These are phyloP conservation scores for Acanthisitta chloris DNA, from an alignment of 2,113 vertebrate genomes.

Conservation along the genomic window DNA sequence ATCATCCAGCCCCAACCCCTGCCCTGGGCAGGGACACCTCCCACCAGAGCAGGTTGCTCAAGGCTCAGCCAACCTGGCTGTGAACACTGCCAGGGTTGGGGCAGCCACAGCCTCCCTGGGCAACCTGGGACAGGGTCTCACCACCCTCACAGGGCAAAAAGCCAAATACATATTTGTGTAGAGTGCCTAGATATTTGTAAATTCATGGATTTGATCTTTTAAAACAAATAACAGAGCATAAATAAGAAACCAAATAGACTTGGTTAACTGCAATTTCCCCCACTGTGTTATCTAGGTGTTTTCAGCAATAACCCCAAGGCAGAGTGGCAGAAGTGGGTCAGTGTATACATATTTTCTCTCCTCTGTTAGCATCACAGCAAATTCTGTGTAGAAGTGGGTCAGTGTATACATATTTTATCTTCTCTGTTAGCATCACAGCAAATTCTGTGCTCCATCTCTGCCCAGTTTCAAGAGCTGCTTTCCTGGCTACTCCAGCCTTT, in stretches of 20 bases:
- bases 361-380: background rate
- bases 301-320: background rate
- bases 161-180: background rate
- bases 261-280: background rate
- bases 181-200: background rate
- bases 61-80: too few species aligned
- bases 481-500: background rate
- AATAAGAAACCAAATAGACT: background rate
- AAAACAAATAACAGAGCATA: background rate
- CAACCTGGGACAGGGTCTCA: too few species aligned
- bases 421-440: background rate
- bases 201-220: background rate
- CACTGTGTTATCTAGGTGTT: background rate
- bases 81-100: too few species aligned
- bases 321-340: background rate
- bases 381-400: background rate
- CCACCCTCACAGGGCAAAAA: too few species aligned
- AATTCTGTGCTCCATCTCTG: background rate
- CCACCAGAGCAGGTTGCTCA: too few species aligned
- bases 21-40: too few species aligned
- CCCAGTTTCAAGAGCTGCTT: background rate
- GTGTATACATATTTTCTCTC: background rate
- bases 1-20: too few species aligned
- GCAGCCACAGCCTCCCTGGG: too few species aligned
- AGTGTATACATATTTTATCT: background rate